phyloP scores from a whole-genome alignment of 2,888 invertebrate species.

The Charanyca ferruginea region DNA sequence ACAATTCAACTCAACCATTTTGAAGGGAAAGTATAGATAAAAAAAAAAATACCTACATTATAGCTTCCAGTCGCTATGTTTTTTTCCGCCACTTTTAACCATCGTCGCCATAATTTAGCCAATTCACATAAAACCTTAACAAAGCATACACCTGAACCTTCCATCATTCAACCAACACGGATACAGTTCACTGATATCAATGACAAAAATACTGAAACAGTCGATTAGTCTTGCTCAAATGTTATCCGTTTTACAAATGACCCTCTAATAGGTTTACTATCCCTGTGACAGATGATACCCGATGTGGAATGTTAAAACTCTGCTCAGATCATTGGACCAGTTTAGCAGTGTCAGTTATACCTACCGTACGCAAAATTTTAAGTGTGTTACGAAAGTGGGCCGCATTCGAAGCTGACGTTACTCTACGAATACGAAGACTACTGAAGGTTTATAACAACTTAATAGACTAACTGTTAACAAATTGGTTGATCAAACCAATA shows the following conservation, averaged over 20 bases:
- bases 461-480: no score
- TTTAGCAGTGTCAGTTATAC: neutral
- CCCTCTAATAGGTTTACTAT: conserved; percentile 5
- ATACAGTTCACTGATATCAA: neutral
- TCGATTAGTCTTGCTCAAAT: neutral
- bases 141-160: no score
- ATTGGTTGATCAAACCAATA: no score
- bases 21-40: no score
- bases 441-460: neutral
- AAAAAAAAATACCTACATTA: no score
- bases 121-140: no score
- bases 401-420: neutral
- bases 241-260: neutral
- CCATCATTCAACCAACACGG: no score
- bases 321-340: conserved; percentile 17
- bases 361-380: neutral
- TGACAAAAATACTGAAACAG: neutral
- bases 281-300: conserved; percentile 19
- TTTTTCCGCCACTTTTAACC: no score
- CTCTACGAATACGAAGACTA: neutral
- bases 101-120: no score
- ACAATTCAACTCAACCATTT: no score
- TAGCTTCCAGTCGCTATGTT: no score
- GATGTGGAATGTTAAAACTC: neutral
- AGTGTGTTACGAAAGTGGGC: neutral